phyloP scores from a whole-genome alignment of 2,888 invertebrate species.

The Spodoptera littoralis region DNA sequence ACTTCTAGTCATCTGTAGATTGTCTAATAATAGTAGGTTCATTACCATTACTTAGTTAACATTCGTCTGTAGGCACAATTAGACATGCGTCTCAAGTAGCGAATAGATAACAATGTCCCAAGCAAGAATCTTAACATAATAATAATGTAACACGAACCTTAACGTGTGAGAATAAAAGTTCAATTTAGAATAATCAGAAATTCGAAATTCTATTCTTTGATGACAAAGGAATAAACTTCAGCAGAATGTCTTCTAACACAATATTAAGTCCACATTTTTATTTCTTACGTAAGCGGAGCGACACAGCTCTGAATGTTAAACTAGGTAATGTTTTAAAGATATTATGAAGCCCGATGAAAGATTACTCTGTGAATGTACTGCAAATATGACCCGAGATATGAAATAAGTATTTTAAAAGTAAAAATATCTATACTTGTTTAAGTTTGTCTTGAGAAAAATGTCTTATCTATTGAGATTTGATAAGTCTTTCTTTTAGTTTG shows the following conservation, averaged over 20 bases:
- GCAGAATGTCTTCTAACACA: conserved; percentile 23
- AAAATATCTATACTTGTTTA: too few relatives aligned
- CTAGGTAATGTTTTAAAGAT: conserved; percentile 39
- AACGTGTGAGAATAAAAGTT: background rate
- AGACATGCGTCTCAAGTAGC: too few relatives aligned
- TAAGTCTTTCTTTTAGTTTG: too few relatives aligned
- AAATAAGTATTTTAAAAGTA: background rate
- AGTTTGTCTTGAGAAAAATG: too few relatives aligned
- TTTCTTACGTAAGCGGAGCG: conserved; percentile 13
- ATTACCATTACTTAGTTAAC: too few relatives aligned
- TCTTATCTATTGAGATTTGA: too few relatives aligned
- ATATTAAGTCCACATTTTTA: conserved; percentile 43
- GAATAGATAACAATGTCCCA: too few relatives aligned
- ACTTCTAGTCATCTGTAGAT: too few relatives aligned
- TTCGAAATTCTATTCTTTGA: conserved; percentile 12
- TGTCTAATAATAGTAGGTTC: too few relatives aligned
- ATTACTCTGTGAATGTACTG: conserved; percentile 29
- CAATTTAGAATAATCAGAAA: conserved; percentile 15
- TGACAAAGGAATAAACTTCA: conserved; percentile 35
- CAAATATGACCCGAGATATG: conserved; percentile 17
- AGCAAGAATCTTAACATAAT: too few relatives aligned
- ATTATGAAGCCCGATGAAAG: conserved; percentile 15
- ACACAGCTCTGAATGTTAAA: conserved; percentile 30
- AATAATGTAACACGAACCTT: background rate
- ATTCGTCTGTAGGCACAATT: too few relatives aligned